Percentiles rank a stretch among this genome's conserved stretches.
phyloP scores from a whole-genome alignment of 2,888 invertebrate species.

The Prosopocoilus inquinatus region DNA sequence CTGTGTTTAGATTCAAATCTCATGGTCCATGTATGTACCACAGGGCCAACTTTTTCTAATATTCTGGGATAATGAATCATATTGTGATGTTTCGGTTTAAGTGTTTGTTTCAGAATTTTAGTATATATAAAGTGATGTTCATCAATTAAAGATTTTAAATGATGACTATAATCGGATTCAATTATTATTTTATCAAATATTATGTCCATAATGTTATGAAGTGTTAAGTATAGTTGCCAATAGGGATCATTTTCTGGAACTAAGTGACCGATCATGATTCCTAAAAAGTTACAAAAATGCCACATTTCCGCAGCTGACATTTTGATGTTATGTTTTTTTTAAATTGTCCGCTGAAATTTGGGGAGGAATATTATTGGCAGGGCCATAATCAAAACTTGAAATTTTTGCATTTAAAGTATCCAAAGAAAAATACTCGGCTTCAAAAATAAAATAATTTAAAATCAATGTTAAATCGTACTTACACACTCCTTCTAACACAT shows the following conservation, averaged over 20 bases:
- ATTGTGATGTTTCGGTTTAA: conserved; percentile 28
- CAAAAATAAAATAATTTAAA: conserved; percentile 21
- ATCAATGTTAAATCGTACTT: conserved; percentile 31
- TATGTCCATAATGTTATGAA: conserved; percentile 28
- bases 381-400: conserved; percentile 21
- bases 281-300: conserved; percentile 30
- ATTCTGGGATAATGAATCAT: conserved; percentile 25
- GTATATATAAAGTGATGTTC: conserved; percentile 13
- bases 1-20: conserved; percentile 31
- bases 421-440: conserved; percentile 14
- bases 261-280: conserved; percentile 30
- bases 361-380: conserved; percentile 25
- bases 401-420: conserved; percentile 24
- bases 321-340: conserved; percentile 24
- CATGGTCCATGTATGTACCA: conserved; percentile 25
- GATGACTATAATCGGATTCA: neutral
- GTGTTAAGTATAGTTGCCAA: conserved; percentile 25
- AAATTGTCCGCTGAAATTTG: conserved; percentile 25
- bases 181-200: neutral
- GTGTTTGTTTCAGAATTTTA: conserved; percentile 14
- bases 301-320: conserved; percentile 37
- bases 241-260: conserved; percentile 18
- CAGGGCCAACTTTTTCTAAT: conserved; percentile 25
- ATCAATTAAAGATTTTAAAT: conserved; percentile 1
- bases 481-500: conserved; percentile 29